Base-by-base conservation (phyloP, 2,888 invertebrate species). In the Drosophila falleni region DNA sequence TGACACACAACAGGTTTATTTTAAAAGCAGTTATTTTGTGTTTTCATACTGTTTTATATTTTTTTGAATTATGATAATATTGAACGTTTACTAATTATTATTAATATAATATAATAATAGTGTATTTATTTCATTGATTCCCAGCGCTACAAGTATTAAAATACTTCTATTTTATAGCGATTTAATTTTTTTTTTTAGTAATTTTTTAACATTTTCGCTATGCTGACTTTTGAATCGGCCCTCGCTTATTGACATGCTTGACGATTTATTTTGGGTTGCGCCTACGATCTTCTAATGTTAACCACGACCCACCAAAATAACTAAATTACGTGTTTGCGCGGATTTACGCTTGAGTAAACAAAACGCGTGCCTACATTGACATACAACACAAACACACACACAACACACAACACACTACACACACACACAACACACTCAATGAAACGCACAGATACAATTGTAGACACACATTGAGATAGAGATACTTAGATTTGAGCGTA, bases 261-360 rank as follows among this genome's bases (percentile, higher is more conserved):
- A 61, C 46, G 51, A 65, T 74, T 59, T 61, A 59, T 60, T 75
- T 54, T 46, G 51, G 58, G 46, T 76, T 64, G 70, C 67, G 74
- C 78, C 79, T 78, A 79, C 76, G 64, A 76, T 76, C 75, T 70
- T 76, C 76, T 47, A 51, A 74, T 79, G 75, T 69, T 61, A 54
- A 62, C 66, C 61, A 67, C 49, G 44, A 61, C 50, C 58, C 65
- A 74, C 55, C 66, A 81, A 73, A 76, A n/a, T n/a, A 71, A 67
- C 50, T 63, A 84, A 67, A 89, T 81, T 76, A 87, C 73, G 75
- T 89, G 87, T 87, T 78, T 80, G 89, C 81, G 87, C 81, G 87
- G 89, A 84, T 84, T 84, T 84, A 84, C 89, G 87, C 73, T 84
- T 89, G 85, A 84, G 76, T 79, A 85, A 89, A 85, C 72, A 89